Evolutionary conservation across 2,113 vertebrate genomes (phyloP).

Genomic region (Salvator merianae): DNA sequence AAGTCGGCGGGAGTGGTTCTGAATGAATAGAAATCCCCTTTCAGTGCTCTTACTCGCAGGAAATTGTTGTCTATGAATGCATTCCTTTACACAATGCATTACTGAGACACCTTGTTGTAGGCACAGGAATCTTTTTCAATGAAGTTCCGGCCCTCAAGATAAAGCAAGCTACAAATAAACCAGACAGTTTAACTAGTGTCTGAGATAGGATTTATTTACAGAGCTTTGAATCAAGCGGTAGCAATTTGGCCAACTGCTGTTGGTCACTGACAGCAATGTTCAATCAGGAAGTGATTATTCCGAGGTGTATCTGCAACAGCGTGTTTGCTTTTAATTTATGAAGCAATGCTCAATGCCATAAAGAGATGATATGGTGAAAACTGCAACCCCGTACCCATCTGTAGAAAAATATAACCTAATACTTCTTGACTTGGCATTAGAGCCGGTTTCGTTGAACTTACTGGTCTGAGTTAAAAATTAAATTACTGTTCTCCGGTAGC

Average conservation of each 20-base stretch:
- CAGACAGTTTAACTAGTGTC: neutral
- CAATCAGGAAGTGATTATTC: neutral
- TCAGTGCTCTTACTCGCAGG: neutral
- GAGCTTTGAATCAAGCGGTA: neutral
- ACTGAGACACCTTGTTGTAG: neutral
- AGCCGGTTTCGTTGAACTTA: neutral
- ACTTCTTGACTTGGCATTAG: neutral
- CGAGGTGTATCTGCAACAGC: neutral
- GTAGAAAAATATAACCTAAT: neutral
- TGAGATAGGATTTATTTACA: slow-evolving; percentile 35
- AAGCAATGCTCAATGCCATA: neutral
- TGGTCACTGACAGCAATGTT: neutral
- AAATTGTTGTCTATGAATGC: slow-evolving; percentile 39
- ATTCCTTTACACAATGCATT: neutral
- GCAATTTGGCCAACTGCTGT: neutral
- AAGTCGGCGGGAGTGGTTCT: neutral
- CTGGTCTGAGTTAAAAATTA: too few species aligned
- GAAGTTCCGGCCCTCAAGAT: neutral
- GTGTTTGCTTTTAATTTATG: neutral
- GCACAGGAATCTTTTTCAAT: slow-evolving; percentile 23
- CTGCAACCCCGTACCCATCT: too few species aligned
- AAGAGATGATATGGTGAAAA: neutral
- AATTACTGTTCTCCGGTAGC: too few species aligned
- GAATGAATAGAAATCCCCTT: neutral
- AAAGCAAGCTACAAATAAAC: slow-evolving; percentile 21